Evolutionary conservation across 1,140 invertebrate genomes (phyloP), one percentile per base, ranked within the genome.

Genomic region (Ceratitis capitata): DNA sequence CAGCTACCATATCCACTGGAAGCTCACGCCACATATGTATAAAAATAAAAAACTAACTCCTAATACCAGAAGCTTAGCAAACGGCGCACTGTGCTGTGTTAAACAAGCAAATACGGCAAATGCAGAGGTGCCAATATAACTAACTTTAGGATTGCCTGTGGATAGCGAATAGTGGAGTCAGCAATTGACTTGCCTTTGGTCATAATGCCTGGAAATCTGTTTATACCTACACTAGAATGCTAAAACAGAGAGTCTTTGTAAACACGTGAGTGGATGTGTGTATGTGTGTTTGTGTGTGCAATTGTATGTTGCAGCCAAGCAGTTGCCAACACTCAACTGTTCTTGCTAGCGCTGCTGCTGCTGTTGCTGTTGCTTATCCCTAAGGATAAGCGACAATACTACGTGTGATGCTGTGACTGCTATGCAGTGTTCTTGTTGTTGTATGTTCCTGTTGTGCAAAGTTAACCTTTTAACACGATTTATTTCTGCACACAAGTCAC

Each of bases 391-490:
- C 42, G 61, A 74, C 58, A 85, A 53, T 74, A 85, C n/a, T n/a
- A n/a, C 19, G n/a, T 78, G 69, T 78, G 32, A 23, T 78, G 39
- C 10, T 45, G 39, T 4, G 42, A 42, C 19, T 74, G 56, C 6
- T 61, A n/a, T n/a, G 19, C 23, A 23, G 26, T 29, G 9, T 6
- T 10, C 6, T 61, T 61, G 12, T 78, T 78, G 69, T 78, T 78
- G 69, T 23, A n/a, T 78, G 69, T 45, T 26, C 69, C 42, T 26
- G 19, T 78, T 78, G 69, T 78, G 69, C 39, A 78, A 85, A 85
- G 84, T 82, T 85, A 69, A 58, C 84, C 84, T 85, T 85, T 85
- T 85, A 85, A 85, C 84, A 85, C 84, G 84, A 85, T 85, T 85
- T 85, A 85, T 82, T 85, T 85, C 56, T 51, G 84, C 84, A 53